Evolutionary conservation across 1,140 invertebrate species (phyloP), one percentile per base, ranked within the genome.

Genomic region (Leptopilina clavipes): DNA sequence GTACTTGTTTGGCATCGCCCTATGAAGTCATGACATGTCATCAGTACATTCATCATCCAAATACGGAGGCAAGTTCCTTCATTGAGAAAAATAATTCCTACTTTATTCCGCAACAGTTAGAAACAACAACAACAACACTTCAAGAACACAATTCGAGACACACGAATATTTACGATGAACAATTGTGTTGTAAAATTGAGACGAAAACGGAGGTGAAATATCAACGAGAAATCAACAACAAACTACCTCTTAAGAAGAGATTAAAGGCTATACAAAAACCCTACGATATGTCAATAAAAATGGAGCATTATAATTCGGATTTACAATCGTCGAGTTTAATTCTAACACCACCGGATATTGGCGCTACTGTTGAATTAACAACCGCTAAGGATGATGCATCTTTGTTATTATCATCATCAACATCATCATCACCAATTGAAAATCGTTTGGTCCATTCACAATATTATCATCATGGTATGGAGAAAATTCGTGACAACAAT

Each of bases 201-300:
- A 75, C 45, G 9, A 86, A 84, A 37, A 17, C 74, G 9, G 81
- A 85, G 10, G 77, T 85, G 31, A 76, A 76, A 18, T 81, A 77
- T 11, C 75, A 76, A 18, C 71, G 37, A 3, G 77, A 76, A n/a
- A 54, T 83, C 1, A 82, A 84, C 14, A 86, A 81, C 22, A 89
- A 86, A 43, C 72, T 90, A 43, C 89, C 89, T 1, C 71, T 89
- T 10, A 90, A 90, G 40, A 90, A 90, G 54, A 81, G 89, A 48
- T 73, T 88, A 10, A 90, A 88, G n/a, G 85, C 85, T 9, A 84
- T 85, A 75, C 78, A 84, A 0, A 74, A 83, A 75, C 65, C 76
- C 1, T 86, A 79, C 37, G 79, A 85, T 3, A 8, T 75, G 6
- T 17, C 65, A 11, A 82, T 85, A n/a, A 86, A 87, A 22, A 59